Percentiles rank a stretch among this genome's conserved stretches.
phyloP scores from a whole-genome alignment of 1,140 invertebrate species.

The Aphidius ervi region DNA sequence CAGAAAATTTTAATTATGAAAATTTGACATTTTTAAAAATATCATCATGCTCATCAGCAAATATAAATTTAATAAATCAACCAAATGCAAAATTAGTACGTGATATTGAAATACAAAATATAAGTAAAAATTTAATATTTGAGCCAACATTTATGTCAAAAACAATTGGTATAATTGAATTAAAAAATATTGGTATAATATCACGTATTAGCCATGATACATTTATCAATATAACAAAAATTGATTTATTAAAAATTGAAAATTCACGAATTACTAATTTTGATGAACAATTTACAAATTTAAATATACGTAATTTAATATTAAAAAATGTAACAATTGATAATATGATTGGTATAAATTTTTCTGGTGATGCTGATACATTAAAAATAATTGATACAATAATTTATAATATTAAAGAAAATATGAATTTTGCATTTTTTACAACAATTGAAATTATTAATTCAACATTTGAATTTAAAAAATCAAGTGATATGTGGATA shows the following conservation, averaged over 20 bases:
- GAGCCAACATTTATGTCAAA: conserved; percentile 26
- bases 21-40: conserved; percentile 32
- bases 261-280: conserved; percentile 31
- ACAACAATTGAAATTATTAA: conserved; percentile 27
- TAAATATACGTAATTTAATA: conserved; percentile 25
- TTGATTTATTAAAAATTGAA: conserved; percentile 30
- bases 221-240: conserved; percentile 24
- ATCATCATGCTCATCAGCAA: conserved; percentile 28
- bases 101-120: conserved; percentile 35
- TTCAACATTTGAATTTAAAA: conserved; percentile 32
- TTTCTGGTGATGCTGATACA: conserved; percentile 27
- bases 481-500: conserved; percentile 30
- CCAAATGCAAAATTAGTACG: conserved; percentile 24
- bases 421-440: conserved; percentile 32
- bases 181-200: conserved; percentile 34
- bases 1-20: conserved; percentile 28
- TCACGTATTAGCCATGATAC: conserved; percentile 27
- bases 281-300: conserved; percentile 30
- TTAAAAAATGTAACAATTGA: conserved; percentile 36
- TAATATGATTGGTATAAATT: conserved; percentile 23
- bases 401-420: conserved; percentile 26
- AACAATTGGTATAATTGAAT: conserved; percentile 24
- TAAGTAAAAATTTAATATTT: conserved; percentile 28
- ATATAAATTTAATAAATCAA: conserved; percentile 29
- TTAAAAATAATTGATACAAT: conserved; percentile 28